Base-by-base conservation (phyloP, 2,113 vertebrate species). In the Suncus etruscus region DNA sequence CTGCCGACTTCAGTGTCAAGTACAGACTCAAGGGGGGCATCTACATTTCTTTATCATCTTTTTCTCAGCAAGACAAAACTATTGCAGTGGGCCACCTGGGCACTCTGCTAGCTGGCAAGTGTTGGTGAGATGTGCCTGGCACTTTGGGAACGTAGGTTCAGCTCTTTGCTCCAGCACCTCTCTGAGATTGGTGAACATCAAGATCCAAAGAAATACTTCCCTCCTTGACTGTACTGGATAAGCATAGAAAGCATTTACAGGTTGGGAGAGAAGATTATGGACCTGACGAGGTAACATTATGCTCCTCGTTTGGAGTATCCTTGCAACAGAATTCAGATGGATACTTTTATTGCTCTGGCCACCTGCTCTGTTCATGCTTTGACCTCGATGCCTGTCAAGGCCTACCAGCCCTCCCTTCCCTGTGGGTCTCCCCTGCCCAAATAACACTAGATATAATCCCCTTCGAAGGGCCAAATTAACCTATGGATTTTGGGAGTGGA, bases 91-190 rank as follows among this genome's bases (percentile, higher is more conserved):
- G 39, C 25, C 20, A 45, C 58, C 51, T 73, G 86, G 50, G 54
- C 77, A 81, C 74, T 72, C 39, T 61, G 90, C 72, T 31, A 72
- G 70, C 65, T 79, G 78, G 78, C n/a, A 39, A 39, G 25, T 29
- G 45, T 0, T 29, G 73, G 91, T 77, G 31, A 81, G 27, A 73
- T 80, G 29, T 45, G 24, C 70, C 79, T n/a, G 83, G 75, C 47
- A 25, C n/a, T 85, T n/a, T 47, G 29, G n/a, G 77, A 86, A 86
- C 48, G 91, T 93, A 79, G 78, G 86, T 92, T 87, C 50, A 61
- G 78, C n/a, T 69, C 84, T 84, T 65, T 85, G 85, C 90, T 79
- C 51, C 48, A 47, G 84, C 72, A 91, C 58, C 58, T 61, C 61
- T 74, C 68, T 83, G n/a, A 11, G 69, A 92, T 15, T 39, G 79